These are phyloP conservation scores for Beaufortia kweichowensis DNA, from an alignment of 2,113 vertebrate species.

Conservation along the genomic window DNA sequence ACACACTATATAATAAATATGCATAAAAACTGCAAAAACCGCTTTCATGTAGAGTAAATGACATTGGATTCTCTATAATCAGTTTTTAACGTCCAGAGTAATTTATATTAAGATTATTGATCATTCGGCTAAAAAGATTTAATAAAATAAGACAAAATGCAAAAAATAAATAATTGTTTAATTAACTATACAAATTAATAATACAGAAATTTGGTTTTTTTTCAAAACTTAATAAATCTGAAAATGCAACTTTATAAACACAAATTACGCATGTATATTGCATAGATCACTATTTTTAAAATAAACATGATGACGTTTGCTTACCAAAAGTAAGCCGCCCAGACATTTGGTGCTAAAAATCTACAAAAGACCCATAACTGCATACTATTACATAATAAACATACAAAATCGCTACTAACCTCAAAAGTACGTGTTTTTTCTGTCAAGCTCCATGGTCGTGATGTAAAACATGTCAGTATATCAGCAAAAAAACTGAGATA, in stretches of 20 bases:
- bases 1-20: background rate
- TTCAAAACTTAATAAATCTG: background rate
- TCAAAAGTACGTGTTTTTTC: slow-evolving; percentile 66
- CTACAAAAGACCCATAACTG: background rate
- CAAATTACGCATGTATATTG: background rate
- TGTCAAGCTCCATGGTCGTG: slow-evolving; percentile 70
- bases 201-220: no score
- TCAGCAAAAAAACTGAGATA: slow-evolving; percentile 51
- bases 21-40: background rate
- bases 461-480: slow-evolving; percentile 57
- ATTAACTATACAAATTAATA: background rate
- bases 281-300: background rate
- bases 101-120: background rate
- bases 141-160: background rate
- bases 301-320: background rate
- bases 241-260: background rate
- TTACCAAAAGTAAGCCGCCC: background rate
- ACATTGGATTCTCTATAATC: no score
- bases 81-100: background rate
- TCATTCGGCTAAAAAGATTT: background rate
- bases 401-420: slow-evolving; percentile 67
- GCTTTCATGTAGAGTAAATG: background rate
- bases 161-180: background rate
- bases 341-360: background rate
- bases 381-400: background rate